These are phyloP conservation scores for Phylloscopus trochiloides DNA, from an alignment of 2,113 vertebrate species.

Conservation along the genomic window DNA sequence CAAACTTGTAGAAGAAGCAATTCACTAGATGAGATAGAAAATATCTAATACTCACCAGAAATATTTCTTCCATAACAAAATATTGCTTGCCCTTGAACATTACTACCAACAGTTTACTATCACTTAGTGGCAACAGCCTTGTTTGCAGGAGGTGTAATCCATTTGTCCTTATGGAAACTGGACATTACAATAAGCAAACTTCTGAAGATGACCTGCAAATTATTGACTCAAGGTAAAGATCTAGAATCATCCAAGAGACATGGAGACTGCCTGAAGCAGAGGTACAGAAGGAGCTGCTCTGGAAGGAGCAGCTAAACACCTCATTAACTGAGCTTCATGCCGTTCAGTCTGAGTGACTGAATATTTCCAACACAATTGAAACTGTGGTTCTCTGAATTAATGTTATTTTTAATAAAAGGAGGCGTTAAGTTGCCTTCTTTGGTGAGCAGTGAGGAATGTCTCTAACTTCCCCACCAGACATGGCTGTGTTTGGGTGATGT, in stretches of 20 bases:
- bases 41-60: not conserved
- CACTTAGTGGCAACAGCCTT: not conserved
- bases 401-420: constrained; percentile 63
- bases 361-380: constrained; percentile 61
- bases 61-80: not conserved
- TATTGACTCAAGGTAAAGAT: not conserved
- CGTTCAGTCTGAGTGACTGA: constrained; percentile 9
- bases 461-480: constrained; percentile 47
- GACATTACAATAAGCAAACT: not conserved
- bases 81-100: not conserved
- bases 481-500: constrained; percentile 16
- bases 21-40: not conserved
- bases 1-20: not conserved
- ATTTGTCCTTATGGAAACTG: not conserved
- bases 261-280: not conserved
- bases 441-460: constrained; percentile 43
- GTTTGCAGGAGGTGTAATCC: not conserved
- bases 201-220: not conserved
- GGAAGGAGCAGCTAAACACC: constrained; percentile 40
- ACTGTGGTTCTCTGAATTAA: constrained; percentile 28
- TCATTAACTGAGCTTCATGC: constrained; percentile 38
- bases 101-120: not conserved
- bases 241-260: not conserved
- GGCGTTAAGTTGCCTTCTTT: constrained; percentile 50
- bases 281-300: not conserved